Percentiles rank a stretch among this genome's conserved stretches.
Evolutionary conservation across 2,797 vertebrate species (phyloP).

Genomic region (Scarus forsteni): DNA sequence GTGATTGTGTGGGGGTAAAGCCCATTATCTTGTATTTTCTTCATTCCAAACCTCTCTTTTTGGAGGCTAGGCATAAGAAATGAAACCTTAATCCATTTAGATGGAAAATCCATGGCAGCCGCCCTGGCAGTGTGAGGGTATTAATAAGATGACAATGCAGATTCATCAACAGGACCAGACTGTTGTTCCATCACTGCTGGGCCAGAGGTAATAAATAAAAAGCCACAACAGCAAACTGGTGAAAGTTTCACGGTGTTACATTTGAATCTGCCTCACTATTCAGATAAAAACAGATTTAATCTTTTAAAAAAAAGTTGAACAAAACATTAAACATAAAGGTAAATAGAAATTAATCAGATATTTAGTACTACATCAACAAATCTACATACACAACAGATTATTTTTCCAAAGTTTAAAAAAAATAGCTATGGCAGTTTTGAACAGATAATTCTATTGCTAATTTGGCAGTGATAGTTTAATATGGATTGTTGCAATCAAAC

Average conservation of each 20-base stretch:
- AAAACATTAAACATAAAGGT: neutral
- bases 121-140: conserved; percentile 62
- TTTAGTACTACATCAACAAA: neutral
- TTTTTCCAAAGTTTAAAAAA: too few species aligned
- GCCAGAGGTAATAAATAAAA: conserved; percentile 68
- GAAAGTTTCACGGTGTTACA: conserved; percentile 47
- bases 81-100: conserved; percentile 82
- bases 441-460: too few species aligned
- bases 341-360: neutral
- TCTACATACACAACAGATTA: too few species aligned
- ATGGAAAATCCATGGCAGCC: conserved; percentile 81
- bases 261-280: conserved; percentile 18
- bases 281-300: conserved; percentile 6
- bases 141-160: conserved; percentile 82
- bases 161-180: conserved; percentile 75
- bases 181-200: conserved; percentile 75
- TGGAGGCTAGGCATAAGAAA: conserved; percentile 76
- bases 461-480: too few species aligned
- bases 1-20: conserved; percentile 69
- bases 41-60: conserved; percentile 61
- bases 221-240: conserved; percentile 43
- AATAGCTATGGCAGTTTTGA: too few species aligned
- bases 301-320: neutral
- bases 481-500: too few species aligned
- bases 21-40: conserved; percentile 59